Base-by-base conservation (phyloP, 92 coral and sea anemone genomes). In the Porites rus region DNA sequence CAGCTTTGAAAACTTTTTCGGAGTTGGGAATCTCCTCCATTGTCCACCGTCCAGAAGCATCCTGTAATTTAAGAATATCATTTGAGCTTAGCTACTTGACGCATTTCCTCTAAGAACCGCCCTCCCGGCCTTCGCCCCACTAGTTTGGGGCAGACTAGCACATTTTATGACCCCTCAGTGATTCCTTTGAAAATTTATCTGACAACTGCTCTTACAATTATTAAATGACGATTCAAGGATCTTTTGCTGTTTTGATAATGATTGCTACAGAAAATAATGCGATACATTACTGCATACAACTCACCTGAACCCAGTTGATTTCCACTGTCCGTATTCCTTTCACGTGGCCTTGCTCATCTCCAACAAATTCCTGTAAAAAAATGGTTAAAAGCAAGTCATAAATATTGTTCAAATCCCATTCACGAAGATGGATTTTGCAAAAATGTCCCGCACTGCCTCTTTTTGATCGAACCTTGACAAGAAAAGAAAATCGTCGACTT, bases 231-330 rank as follows among this genome's bases (percentile, higher is more conserved):
- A 38, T 38, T 38, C 46, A 38, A 38, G 46, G 46, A 6, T 38
- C 8, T 1, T 56, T 11, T 56, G 13, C 12, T 56, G 61, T 56
- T 56, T 56, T 4, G 61, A 56, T 56, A 10, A 2, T 56, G 13
- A 3, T 4, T 14, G 13, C 61, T 56, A 10, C 61, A 56, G 11
- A 14, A 56, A 56, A 56, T 10, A 69, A 16, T 13, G 11, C 20
- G 72, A 14, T 8, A 24, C 19, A 67, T n/a, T 14, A 19, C 52
- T 0, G n/a, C 18, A 6, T 43, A 50, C 53, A 8, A 56, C 56
- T n/a, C 62, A 96, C 99, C 98, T 96, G 96, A 50, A 93, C 97
- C 99, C 99, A 96, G 58, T 94, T 91, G 17, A 96, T 90, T 77
- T 95, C 87, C 18, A 93, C 98, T 0, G 99, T 93, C 38, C 89